These are phyloP conservation scores for Polyploca ridens DNA, from an alignment of 2,888 invertebrate genomes.

Conservation along the genomic window DNA sequence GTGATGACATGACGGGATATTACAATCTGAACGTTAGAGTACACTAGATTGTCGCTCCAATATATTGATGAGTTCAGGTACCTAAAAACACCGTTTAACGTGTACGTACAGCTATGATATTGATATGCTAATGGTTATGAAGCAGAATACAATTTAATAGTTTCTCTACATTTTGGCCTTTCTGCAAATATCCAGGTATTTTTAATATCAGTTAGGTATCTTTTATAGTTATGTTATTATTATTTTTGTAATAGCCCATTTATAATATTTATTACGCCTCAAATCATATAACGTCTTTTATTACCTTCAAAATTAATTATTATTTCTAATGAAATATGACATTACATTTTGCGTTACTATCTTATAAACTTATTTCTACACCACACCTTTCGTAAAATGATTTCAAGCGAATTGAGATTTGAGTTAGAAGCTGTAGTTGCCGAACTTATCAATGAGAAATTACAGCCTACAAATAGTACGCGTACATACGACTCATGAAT, in stretches of 20 bases:
- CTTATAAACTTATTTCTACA: not conserved
- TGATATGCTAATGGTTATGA: not conserved
- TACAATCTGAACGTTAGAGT: constrained; percentile 11
- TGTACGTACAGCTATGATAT: not conserved
- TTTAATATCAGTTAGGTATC: too few species aligned
- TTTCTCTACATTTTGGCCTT: too few species aligned
- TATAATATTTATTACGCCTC: too few species aligned
- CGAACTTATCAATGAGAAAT: not conserved
- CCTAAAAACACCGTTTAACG: not conserved
- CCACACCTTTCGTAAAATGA: not conserved
- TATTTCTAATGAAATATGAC: not conserved
- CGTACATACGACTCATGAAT: not conserved
- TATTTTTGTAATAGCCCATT: too few species aligned
- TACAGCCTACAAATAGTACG: not conserved
- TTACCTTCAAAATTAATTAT: not conserved
- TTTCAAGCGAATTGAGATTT: constrained; percentile 1
- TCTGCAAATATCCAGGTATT: too few species aligned
- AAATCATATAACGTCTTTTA: too few species aligned
- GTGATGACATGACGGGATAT: constrained; percentile 21
- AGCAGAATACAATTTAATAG: too few species aligned
- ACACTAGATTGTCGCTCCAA: constrained; percentile 4
- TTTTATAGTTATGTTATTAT: too few species aligned
- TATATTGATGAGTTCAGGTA: constrained; percentile 7
- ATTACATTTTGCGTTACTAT: not conserved
- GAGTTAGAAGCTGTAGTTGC: not conserved